A percentile compares a stretch with the other conserved stretches of the same genome.
These are phyloP conservation scores for Epistrophe eligans DNA, from an alignment of 2,888 invertebrate species.

Conservation along the genomic window DNA sequence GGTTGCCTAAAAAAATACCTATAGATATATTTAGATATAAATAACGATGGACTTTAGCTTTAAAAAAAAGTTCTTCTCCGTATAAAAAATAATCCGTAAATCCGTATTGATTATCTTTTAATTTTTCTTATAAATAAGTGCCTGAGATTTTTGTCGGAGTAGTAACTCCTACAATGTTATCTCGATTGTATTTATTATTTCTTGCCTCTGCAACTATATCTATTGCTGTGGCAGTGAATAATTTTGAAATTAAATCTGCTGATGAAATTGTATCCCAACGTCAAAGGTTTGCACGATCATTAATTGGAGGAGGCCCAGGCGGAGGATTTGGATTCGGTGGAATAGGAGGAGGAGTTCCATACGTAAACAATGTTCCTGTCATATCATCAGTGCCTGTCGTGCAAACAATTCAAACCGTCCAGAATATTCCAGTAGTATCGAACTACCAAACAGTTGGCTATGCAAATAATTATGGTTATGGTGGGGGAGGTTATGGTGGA, in stretches of 20 bases:
- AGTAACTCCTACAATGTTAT: constrained; percentile 52
- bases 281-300: constrained; percentile 13
- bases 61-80: constrained; percentile 5
- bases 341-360: constrained; percentile 45
- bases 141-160: constrained; percentile 22
- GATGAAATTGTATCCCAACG: constrained; percentile 17
- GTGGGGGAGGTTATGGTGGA: constrained; percentile 35
- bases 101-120: background rate
- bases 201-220: constrained; percentile 13
- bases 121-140: constrained; percentile 62
- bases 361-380: constrained; percentile 50
- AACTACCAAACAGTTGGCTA: constrained; percentile 75
- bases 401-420: constrained; percentile 73
- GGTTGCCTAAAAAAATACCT: background rate
- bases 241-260: constrained; percentile 11
- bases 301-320: constrained; percentile 31
- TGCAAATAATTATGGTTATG: constrained; percentile 45
- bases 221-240: background rate
- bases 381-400: constrained; percentile 64
- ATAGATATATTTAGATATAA: background rate
- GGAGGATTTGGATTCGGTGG: constrained; percentile 52
- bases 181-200: constrained; percentile 32
- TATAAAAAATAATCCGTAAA: background rate
- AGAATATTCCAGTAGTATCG: constrained; percentile 78
- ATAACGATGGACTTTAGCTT: background rate